phyloP scores from a whole-genome alignment of 1,140 invertebrate species.

The Phenacoccus solenopsis region DNA sequence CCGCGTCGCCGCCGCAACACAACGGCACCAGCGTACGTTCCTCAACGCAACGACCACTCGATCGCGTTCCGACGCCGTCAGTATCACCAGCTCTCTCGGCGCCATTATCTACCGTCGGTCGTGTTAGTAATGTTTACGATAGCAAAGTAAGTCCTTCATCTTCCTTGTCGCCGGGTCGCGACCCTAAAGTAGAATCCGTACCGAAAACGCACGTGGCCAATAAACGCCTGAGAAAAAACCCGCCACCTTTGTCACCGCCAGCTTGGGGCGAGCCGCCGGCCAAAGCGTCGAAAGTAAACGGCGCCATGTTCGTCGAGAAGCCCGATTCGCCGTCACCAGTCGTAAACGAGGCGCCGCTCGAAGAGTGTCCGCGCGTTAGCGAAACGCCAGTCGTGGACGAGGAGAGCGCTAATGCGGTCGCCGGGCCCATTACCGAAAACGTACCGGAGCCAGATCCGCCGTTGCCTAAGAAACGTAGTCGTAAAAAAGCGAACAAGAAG shows the following conservation, averaged over 20 bases:
- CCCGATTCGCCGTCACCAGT: background rate
- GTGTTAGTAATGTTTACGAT: background rate
- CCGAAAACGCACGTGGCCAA: slow-evolving; percentile 47
- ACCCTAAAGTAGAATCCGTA: slow-evolving; percentile 33
- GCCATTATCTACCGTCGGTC: slow-evolving; percentile 30
- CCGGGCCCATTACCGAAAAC: slow-evolving; percentile 23
- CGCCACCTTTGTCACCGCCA: background rate
- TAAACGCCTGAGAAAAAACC: slow-evolving; percentile 44
- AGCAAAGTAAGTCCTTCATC: slow-evolving; percentile 16
- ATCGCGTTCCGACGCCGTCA: slow-evolving; percentile 5
- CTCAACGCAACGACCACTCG: background rate
- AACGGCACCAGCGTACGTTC: slow-evolving; percentile 21
- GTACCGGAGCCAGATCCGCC: slow-evolving; percentile 27
- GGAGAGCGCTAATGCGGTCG: slow-evolving; percentile 20
- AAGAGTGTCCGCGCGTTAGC: slow-evolving; percentile 12
- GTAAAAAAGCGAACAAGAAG: slow-evolving; percentile 55
- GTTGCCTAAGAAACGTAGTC: slow-evolving; percentile 45
- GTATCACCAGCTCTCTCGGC: slow-evolving; percentile 29
- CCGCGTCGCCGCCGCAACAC: slow-evolving; percentile 19
- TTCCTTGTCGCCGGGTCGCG: slow-evolving; percentile 23
- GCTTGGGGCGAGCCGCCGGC: slow-evolving; percentile 20
- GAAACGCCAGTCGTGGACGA: slow-evolving; percentile 4
- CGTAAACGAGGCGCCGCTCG: slow-evolving; percentile 20
- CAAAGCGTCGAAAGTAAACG: slow-evolving; percentile 21
- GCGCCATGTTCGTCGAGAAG: slow-evolving; percentile 20